phyloP scores from a whole-genome alignment of 2,113 vertebrate species.

The Craseonycteris thonglongyai region DNA sequence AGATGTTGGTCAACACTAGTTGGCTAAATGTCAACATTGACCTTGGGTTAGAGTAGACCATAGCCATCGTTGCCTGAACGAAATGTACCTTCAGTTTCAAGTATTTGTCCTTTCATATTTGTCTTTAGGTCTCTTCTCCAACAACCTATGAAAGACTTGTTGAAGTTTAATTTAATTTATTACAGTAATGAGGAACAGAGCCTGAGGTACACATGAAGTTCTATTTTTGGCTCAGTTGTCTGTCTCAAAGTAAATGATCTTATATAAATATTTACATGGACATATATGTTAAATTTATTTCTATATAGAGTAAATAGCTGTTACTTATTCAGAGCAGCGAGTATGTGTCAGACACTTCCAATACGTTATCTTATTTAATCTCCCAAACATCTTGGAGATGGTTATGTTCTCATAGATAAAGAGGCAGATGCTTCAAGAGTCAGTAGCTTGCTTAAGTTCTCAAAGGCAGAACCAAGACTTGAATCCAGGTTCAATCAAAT shows the following conservation, averaged over 20 bases:
- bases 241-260: background rate
- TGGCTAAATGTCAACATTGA: constrained; percentile 39
- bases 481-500: background rate
- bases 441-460: background rate
- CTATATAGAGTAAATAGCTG: background rate
- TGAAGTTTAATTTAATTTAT: background rate
- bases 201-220: background rate
- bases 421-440: background rate
- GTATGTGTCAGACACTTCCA: background rate
- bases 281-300: background rate
- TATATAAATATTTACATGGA: background rate
- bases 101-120: background rate
- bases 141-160: background rate
- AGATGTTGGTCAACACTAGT: background rate
- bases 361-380: background rate
- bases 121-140: background rate
- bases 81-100: background rate
- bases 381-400: background rate
- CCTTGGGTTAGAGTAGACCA: background rate
- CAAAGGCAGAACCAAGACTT: background rate
- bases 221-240: background rate
- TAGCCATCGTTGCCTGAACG: background rate
- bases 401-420: background rate
- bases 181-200: background rate
- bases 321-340: background rate